Conservation (phyloP, 2,888 invertebrate species). For the Dryadula phaetusa region DNA sequence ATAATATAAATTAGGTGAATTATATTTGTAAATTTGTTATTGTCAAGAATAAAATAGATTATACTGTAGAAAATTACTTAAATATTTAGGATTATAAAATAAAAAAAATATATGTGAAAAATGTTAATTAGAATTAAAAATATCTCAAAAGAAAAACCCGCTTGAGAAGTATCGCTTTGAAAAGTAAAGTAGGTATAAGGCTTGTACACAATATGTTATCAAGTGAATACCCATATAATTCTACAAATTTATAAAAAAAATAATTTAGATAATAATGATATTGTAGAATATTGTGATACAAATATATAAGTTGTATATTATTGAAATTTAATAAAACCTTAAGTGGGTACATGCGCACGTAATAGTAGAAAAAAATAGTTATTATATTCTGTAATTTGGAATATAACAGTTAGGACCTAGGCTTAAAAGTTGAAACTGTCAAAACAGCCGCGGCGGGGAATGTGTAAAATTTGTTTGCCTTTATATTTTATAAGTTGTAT, state of each 20-base stretch:
- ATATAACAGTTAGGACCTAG: not conserved
- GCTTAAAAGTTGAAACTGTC: constrained; percentile 1
- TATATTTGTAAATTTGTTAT: constrained; percentile 17
- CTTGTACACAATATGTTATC: constrained; percentile 9
- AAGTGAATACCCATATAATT: not conserved
- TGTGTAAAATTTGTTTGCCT: not conserved
- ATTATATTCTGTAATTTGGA: not conserved
- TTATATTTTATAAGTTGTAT: not conserved
- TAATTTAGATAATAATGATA: not conserved
- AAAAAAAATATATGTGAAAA: not conserved
- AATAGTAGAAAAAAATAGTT: not conserved
- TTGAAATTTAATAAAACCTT: not conserved
- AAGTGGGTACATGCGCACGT: not conserved
- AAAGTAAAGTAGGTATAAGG: constrained; percentile 34
- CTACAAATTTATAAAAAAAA: not conserved
- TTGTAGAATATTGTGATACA: not conserved
- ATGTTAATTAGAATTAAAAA: constrained; percentile 3
- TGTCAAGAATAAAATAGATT: constrained; percentile 18
- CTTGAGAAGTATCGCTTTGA: constrained; percentile 32
- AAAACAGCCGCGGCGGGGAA: constrained; percentile 11
- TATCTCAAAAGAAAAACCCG: constrained; percentile 31
- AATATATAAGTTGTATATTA: not conserved
- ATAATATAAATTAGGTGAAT: constrained; percentile 2
- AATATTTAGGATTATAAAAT: not conserved
- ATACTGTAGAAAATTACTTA: not conserved